Evolutionary conservation across 2,797 vertebrate genomes (phyloP).

Genomic region (Ciconia nigra): DNA sequence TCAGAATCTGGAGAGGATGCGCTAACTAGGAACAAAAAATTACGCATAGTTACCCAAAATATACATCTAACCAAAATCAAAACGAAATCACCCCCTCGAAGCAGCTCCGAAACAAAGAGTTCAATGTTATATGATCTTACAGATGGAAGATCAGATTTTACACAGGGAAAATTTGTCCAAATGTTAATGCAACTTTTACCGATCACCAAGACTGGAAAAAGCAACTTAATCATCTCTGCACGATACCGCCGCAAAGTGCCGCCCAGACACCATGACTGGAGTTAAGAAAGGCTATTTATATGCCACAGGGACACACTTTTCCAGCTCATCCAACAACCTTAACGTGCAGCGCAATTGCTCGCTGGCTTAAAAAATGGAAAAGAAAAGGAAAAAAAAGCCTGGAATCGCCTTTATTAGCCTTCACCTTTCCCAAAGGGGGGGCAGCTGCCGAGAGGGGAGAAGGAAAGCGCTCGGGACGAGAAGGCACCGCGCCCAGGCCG

Average conservation of each 20-base stretch:
- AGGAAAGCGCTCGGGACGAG: not conserved
- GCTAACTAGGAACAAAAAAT: not conserved
- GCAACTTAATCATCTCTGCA: not conserved
- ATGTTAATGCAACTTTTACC: not conserved
- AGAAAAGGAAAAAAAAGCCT: no score
- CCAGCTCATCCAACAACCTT: not conserved
- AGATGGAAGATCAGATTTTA: not conserved
- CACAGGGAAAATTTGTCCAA: not conserved
- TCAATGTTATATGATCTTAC: not conserved
- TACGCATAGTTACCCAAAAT: not conserved
- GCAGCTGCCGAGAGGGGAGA: not conserved
- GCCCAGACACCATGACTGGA: not conserved
- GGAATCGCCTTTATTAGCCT: not conserved
- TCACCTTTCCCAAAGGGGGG: not conserved
- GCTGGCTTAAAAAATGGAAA: accelerated
- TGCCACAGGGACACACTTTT: not conserved
- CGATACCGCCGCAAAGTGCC: not conserved
- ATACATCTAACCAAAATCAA: not conserved
- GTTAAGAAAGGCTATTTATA: not conserved
- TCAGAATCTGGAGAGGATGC: not conserved
- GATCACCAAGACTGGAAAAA: not conserved
- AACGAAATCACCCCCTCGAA: not conserved
- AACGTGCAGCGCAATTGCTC: not conserved
- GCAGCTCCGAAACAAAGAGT: not conserved
- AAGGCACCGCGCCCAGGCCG: not conserved